Conservation (phyloP, 1,140 invertebrate species). For the Mesaphorura yosii region DNA sequence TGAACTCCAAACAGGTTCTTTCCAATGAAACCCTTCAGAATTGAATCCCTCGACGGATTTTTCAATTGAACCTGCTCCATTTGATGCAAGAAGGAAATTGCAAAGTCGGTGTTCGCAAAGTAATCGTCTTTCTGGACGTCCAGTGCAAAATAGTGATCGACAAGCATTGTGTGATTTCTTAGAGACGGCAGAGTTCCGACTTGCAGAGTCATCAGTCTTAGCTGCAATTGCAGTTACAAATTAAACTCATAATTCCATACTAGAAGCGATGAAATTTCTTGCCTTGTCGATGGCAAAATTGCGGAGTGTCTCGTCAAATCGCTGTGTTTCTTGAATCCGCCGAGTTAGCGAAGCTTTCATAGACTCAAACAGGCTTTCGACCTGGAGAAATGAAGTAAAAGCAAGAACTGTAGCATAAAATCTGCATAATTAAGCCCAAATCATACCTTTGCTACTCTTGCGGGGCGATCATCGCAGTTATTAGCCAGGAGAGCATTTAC, state of each 20-base stretch:
- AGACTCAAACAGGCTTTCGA: conserved; percentile 36
- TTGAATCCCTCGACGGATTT: conserved; percentile 32
- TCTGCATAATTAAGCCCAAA: not conserved
- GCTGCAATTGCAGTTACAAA: conserved; percentile 37
- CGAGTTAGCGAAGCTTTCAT: conserved; percentile 32
- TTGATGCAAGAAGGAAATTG: conserved; percentile 36
- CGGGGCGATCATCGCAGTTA: conserved; percentile 33
- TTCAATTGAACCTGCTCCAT: conserved; percentile 33
- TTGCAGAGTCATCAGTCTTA: conserved; percentile 40
- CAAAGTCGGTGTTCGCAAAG: conserved; percentile 40
- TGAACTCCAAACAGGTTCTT: conserved; percentile 31
- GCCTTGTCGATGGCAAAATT: conserved; percentile 38
- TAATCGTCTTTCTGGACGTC: conserved; percentile 42
- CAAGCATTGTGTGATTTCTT: conserved; percentile 36
- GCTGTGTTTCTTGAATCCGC: conserved; percentile 26
- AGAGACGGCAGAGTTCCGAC: conserved; percentile 42
- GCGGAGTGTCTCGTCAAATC: conserved; percentile 33
- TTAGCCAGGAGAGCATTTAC: conserved; percentile 43
- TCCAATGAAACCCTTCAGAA: conserved; percentile 33
- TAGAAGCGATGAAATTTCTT: conserved; percentile 21
- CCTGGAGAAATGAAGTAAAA: conserved; percentile 28
- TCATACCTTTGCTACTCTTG: conserved; percentile 33
- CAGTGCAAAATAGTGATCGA: conserved; percentile 40
- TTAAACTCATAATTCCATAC: conserved; percentile 8
- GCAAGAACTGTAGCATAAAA: not conserved